Base-by-base conservation (phyloP, 2,888 invertebrate species). In the Autographa gamma region DNA sequence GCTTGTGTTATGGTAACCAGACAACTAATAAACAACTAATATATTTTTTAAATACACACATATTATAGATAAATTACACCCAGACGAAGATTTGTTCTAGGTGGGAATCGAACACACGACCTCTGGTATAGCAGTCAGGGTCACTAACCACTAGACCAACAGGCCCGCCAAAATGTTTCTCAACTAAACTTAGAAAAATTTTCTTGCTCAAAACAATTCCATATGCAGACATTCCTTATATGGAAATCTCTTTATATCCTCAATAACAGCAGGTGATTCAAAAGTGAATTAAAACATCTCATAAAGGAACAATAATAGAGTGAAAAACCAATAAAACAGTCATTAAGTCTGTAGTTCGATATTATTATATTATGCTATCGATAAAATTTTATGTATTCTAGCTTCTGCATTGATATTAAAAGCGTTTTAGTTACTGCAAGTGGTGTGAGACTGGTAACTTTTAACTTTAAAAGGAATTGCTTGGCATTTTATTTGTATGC, bases 351-450 rank as follows among this genome's bases (percentile, higher is more conserved):
- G 13, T 5, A 56, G 25, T 25, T 56, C 8, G 5, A 56, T 11
- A 11, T 56, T 56, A 56, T 25, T 13, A 56, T 11, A 11, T 56
- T 56, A 56, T 25, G 13, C 54, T 13, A 25, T 56, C 19, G 19
- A 56, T 56, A 56, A 19, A 56, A 56, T 56, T 56, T 56, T 25
- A 56, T 25, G 54, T 56, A 25, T 13, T 25, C 54, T 4, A 54
- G 54, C 18, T 13, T 13, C 54, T 56, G 54, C 19, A 56, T 25
- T 25, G 19, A 56, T 25, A 56, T 25, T 56, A 56, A 56, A 56
- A 56, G 19, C 54, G 19, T 19, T 19, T 25, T 56, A 13, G 25
- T 56, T 56, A 56, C 54, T 25, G 19, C 54, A 56, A 56, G 9
- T 56, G 54, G 4, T 25, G 11, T 56, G 25, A 25, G 25, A 4